Conservation (phyloP, 35 echinoderm and acorn worm genomes). For the Antedon bifida region DNA sequence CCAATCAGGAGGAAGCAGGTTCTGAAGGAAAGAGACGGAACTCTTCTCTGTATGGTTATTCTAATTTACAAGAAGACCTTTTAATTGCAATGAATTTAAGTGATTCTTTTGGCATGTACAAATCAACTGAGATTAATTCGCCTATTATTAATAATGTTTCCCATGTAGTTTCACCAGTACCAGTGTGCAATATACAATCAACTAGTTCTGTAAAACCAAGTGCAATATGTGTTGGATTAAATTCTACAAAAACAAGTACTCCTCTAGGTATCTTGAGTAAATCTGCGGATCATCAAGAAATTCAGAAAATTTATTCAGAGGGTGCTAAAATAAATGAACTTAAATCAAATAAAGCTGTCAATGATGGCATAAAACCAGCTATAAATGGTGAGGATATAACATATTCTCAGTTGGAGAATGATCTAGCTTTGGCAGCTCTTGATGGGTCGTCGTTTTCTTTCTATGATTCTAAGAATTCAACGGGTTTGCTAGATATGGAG, state of each 20-base stretch:
- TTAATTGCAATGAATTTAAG: constrained; percentile 7
- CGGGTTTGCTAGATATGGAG: not conserved
- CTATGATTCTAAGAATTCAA: not conserved
- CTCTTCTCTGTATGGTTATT: not conserved
- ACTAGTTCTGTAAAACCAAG: not conserved
- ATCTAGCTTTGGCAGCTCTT: constrained; percentile 15
- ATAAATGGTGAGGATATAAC: not conserved
- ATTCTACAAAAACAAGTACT: not conserved
- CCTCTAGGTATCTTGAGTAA: not conserved
- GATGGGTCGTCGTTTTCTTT: not conserved
- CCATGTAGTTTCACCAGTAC: not conserved
- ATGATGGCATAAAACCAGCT: not conserved
- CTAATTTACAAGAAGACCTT: constrained; percentile 7
- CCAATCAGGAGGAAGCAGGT: not conserved
- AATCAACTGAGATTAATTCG: not conserved
- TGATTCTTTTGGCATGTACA: not conserved
- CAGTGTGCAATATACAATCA: not conserved
- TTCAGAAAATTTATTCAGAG: not conserved
- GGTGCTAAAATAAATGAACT: not conserved
- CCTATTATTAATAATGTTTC: not conserved
- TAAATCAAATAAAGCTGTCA: not conserved
- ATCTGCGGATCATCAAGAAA: not conserved
- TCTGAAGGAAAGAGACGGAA: not conserved
- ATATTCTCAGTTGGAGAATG: constrained; percentile 33
- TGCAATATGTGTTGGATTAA: not conserved